Conservation (phyloP, 2,113 vertebrate genomes). For the Mirounga angustirostris region DNA sequence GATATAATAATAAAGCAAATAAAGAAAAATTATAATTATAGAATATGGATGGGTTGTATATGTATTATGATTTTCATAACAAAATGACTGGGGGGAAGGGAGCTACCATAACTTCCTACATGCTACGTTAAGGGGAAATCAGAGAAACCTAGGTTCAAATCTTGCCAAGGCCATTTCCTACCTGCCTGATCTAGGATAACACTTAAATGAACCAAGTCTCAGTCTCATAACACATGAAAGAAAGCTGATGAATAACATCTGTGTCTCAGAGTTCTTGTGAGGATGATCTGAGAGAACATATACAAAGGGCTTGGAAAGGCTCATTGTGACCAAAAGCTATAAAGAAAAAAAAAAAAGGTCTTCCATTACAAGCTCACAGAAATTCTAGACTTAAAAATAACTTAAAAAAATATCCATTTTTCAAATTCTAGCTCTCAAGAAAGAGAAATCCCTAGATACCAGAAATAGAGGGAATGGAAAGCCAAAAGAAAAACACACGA, state of each 20-base stretch:
- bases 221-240: not conserved
- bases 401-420: not conserved
- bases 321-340: slow-evolving; percentile 27
- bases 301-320: not conserved
- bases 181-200: not conserved
- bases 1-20: not conserved
- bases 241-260: not conserved
- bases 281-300: not conserved
- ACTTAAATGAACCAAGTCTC: slow-evolving; percentile 18
- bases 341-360: not conserved
- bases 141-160: slow-evolving; percentile 3
- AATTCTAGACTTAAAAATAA: slow-evolving; percentile 34
- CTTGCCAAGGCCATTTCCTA: not conserved
- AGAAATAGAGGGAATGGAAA: not conserved
- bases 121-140: not conserved
- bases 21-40: not conserved
- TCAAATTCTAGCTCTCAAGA: not conserved
- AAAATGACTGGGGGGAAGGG: not conserved
- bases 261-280: not conserved
- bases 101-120: slow-evolving; percentile 21
- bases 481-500: not conserved
- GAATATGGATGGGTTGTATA: not conserved
- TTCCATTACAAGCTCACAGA: slow-evolving; percentile 28
- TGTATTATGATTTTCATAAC: not conserved
- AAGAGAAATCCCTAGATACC: not conserved